Percentiles rank a stretch among this genome's conserved stretches.
Conservation (phyloP, 2,888 invertebrate species). For the Listrodromus nycthemerus region DNA sequence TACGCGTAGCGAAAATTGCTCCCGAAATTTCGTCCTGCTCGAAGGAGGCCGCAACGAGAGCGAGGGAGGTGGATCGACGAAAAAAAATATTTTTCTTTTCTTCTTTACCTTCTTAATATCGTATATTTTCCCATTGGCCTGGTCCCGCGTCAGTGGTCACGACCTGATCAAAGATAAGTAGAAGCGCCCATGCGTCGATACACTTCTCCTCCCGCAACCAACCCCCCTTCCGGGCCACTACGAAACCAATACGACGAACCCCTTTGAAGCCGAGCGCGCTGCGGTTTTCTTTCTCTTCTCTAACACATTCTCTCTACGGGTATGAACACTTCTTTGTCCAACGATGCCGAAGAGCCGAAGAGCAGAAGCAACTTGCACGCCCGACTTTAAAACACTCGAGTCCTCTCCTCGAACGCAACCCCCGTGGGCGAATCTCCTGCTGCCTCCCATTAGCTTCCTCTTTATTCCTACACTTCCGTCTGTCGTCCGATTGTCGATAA, state of each 20-base stretch:
- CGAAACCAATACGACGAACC: slow-evolving; percentile 68
- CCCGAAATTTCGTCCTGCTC: neutral
- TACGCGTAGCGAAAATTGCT: neutral
- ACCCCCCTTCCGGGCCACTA: slow-evolving; percentile 30
- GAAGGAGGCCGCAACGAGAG: no score
- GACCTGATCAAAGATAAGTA: slow-evolving; percentile 84
- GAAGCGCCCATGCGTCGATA: slow-evolving; percentile 75
- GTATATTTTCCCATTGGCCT: slow-evolving; percentile 65
- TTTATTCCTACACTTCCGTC: neutral
- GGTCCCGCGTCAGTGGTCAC: slow-evolving; percentile 81
- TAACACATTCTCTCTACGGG: slow-evolving; percentile 71
- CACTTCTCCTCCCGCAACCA: slow-evolving; percentile 34
- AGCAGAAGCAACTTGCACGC: slow-evolving; percentile 26
- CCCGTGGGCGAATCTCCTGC: neutral
- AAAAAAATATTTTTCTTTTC: slow-evolving; percentile 9
- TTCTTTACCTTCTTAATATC: slow-evolving; percentile 47
- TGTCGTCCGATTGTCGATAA: neutral
- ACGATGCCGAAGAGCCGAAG: slow-evolving; percentile 18
- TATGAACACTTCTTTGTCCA: slow-evolving; percentile 56
- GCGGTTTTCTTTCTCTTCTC: slow-evolving; percentile 80
- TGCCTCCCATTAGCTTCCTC: neutral
- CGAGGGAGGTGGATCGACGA: neutral
- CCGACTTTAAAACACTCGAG: slow-evolving; percentile 17
- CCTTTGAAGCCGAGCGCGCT: slow-evolving; percentile 78
- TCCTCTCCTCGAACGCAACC: neutral